Evolutionary conservation across 1,140 invertebrate species (phyloP), one percentile per base, ranked within the genome.

Genomic region (Pomacea maculata): DNA sequence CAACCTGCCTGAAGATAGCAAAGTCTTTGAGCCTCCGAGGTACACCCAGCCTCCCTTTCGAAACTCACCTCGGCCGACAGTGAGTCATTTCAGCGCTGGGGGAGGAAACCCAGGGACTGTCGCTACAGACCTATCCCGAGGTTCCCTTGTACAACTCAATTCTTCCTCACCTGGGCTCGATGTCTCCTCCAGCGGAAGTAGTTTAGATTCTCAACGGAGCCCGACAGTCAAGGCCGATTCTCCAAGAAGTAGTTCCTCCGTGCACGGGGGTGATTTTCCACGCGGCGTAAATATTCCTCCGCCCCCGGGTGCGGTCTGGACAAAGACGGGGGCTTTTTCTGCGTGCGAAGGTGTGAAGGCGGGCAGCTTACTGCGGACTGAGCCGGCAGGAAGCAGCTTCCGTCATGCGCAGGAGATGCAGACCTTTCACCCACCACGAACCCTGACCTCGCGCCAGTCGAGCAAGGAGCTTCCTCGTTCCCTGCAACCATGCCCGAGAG

Each of bases 21-120:
- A 61, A 17, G 11, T 61, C 57, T 61, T 61, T 61, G 57, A 61
- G 15, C 57, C 77, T 45, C 77, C 77, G 34, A n/a, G 77, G 21
- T 78, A 78, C 67, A 65, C 67, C n/a, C 77, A 78, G 54, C 65
- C 70, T 15, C 77, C 77, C 52, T 70, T 61, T 61, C 57, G 67
- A 70, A 70, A 34, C 67, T 14, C 21, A 12, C 57, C 15, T 61
- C 57, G 57, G 57, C 57, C 15, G 57, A 17, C 57, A 61, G 57
- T 61, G 11, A 14, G 57, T 45, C 34, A 45, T 6, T 45, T 45
- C 34, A 45, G 34, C 34, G 34, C 34, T 45, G 34, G 34, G 6
- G 34, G 34, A 45, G 57, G 57, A 17, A 61, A 61, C 8, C 15
- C 57, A 14, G 57, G 57, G 57, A 61, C 57, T 11, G 57, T 1